Base-by-base conservation (phyloP, 2,113 vertebrate genomes). In the Forbesichthys agassizii region DNA sequence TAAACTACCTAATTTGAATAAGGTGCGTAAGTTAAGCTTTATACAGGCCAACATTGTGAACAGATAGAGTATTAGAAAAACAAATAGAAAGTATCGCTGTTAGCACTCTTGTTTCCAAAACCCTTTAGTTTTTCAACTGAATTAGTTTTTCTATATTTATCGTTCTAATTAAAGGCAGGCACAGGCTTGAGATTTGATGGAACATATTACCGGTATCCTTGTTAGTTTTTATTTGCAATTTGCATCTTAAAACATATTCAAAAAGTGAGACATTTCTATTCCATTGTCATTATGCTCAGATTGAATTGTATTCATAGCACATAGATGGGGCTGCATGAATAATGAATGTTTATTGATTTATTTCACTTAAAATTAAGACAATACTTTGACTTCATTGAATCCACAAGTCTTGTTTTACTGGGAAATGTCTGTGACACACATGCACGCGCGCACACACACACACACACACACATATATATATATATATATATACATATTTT, bases 61-160 rank as follows among this genome's bases (percentile, higher is more conserved):
- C 36, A 42, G 36, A 42, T 42, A 42, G 36, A 42, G 36, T 42
- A 42, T 4, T 20, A 20, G 1, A 42, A 7, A 5, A 7, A 42
- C 4, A 5, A 42, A 5, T 42, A 3, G 36, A 42, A 7, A 73
- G 62, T 16, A 20, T 48, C 60, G 69, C 74, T 67, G 63, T 72
- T 82, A 77, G 73, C 46, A 61, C 33, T 68, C n/a, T 48, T 47
- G 58, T 62, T 71, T 61, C 20, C 61, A 58, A 69, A 74, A 69
- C 20, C 20, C 20, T 20, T 64, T 27, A 9, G 46, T 61, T 60
- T 65, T 8, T 63, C 11, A 20, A 11, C 14, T 27, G 5, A 3
- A 27, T 18, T 58, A 33, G 20, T 33, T 33, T 11, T 20, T 20
- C 20, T 20, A 20, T 58, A 33, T 76, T 49, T 63, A 2, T 60